Percentiles rank a stretch among this genome's conserved stretches.
phyloP scores from a whole-genome alignment of 2,113 vertebrate species.

The Hippocampus barbouri region DNA sequence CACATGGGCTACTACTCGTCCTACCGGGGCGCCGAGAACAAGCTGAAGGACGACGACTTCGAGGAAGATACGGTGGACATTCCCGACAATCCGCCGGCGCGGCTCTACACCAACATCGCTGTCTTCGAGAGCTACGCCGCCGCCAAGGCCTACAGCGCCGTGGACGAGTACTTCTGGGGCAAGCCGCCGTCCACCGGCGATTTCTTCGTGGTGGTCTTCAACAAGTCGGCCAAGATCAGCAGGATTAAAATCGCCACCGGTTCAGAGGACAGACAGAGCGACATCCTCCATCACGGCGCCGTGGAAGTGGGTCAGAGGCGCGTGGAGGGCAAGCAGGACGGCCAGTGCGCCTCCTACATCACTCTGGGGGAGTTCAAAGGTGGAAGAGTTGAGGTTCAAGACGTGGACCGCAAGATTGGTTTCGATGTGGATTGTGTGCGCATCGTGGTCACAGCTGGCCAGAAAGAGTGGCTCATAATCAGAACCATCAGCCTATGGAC shows the following conservation, averaged over 20 bases:
- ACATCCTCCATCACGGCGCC: constrained; percentile 86
- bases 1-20: constrained; percentile 99
- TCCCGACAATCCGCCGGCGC: constrained; percentile 93
- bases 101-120: constrained; percentile 86
- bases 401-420: constrained; percentile 85
- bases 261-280: constrained; percentile 87
- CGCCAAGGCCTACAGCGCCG: constrained; percentile 84
- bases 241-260: constrained; percentile 88
- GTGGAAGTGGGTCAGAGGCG: constrained; percentile 85
- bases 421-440: constrained; percentile 89
- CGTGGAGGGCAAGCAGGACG: constrained; percentile 75
- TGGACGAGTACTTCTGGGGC: constrained; percentile 93
- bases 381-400: constrained; percentile 84
- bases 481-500: constrained; percentile 91
- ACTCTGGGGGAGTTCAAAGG: constrained; percentile 87
- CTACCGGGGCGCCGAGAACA: constrained; percentile 94
- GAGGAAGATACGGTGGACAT: constrained; percentile 95
- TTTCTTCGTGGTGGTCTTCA: constrained; percentile 83
- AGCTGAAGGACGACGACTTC: constrained; percentile 97
- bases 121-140: constrained; percentile 92
- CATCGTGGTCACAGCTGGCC: constrained; percentile 84
- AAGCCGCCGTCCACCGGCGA: constrained; percentile 86
- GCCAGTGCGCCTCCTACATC: constrained; percentile 81
- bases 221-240: constrained; percentile 80
- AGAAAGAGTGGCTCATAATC: constrained; percentile 94